phyloP scores from a whole-genome alignment of 2,888 invertebrate species.

The Drosophila kanekoi region DNA sequence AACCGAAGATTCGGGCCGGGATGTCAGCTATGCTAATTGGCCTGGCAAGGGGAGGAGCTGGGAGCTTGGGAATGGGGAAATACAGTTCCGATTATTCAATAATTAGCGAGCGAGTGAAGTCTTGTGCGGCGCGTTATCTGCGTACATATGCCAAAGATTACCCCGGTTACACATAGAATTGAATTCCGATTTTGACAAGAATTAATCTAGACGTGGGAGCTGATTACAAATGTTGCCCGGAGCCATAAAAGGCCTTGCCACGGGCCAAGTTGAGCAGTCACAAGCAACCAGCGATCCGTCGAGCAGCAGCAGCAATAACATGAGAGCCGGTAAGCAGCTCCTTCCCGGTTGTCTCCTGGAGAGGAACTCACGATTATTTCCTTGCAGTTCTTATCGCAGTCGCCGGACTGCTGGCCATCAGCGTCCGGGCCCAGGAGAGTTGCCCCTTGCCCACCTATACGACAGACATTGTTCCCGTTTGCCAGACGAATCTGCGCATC shows the following conservation, averaged over 20 bases:
- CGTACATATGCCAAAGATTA: slow-evolving; percentile 51
- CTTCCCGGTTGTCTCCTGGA: too few species aligned
- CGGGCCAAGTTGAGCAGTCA: slow-evolving; percentile 50
- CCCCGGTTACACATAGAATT: slow-evolving; percentile 45
- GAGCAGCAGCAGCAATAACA: slow-evolving; percentile 26
- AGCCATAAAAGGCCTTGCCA: slow-evolving; percentile 61
- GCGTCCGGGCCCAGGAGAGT: slow-evolving; percentile 31
- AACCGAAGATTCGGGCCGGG: slow-evolving; percentile 12
- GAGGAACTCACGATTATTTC: not conserved
- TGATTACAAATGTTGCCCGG: slow-evolving; percentile 67
- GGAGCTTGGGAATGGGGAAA: not conserved
- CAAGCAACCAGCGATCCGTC: slow-evolving; percentile 51
- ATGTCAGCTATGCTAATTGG: slow-evolving; percentile 28
- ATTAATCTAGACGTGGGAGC: slow-evolving; percentile 69
- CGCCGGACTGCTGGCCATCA: slow-evolving; percentile 53
- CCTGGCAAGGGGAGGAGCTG: not conserved
- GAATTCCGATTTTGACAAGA: slow-evolving; percentile 62
- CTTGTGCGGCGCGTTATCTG: slow-evolving; percentile 39
- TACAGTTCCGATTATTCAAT: slow-evolving; percentile 32
- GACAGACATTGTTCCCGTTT: slow-evolving; percentile 45
- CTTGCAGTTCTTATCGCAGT: slow-evolving; percentile 64
- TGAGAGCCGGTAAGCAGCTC: slow-evolving; percentile 67
- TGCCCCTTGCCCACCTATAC: slow-evolving; percentile 34
- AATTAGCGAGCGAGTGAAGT: slow-evolving; percentile 21
- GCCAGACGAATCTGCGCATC: slow-evolving; percentile 12